Evolutionary conservation across 2,113 vertebrate species (phyloP).

Genomic region (Nerophis ophidion): DNA sequence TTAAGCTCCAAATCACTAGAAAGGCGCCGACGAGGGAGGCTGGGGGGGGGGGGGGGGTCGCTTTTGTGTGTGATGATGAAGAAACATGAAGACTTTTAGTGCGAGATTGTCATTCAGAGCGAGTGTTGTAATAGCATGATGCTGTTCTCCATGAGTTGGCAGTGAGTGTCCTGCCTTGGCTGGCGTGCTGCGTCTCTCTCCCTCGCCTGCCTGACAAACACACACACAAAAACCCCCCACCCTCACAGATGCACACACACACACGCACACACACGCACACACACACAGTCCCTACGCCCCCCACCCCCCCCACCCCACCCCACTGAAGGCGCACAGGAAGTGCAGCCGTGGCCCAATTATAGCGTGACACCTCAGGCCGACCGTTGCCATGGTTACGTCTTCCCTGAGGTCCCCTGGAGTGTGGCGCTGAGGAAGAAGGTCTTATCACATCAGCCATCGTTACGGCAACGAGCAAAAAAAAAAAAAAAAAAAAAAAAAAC

Average conservation of each 20-base stretch:
- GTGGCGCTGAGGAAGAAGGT: constrained; percentile 72
- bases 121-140: constrained; percentile 57
- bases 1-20: constrained; percentile 71
- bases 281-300: constrained; percentile 62
- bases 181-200: constrained; percentile 62
- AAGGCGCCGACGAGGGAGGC: constrained; percentile 50
- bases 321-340: constrained; percentile 75
- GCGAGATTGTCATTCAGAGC: constrained; percentile 54
- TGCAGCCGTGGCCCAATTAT: constrained; percentile 75
- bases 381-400: constrained; percentile 72
- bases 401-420: constrained; percentile 73
- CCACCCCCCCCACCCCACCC: constrained; percentile 60
- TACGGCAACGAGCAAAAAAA: constrained; percentile 66
- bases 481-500: constrained; percentile 1
- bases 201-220: constrained; percentile 53
- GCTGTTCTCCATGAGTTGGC: constrained; percentile 71
- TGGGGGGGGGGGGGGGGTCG: constrained; percentile 29
- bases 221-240: constrained; percentile 30
- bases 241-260: constrained; percentile 38
- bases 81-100: constrained; percentile 57
- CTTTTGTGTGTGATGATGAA: constrained; percentile 58
- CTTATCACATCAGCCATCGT: constrained; percentile 75
- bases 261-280: constrained; percentile 29
- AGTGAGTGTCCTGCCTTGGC: constrained; percentile 68
- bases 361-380: constrained; percentile 74